Percentiles rank a stretch among this genome's conserved stretches.
Evolutionary conservation across 2,888 invertebrate genomes (phyloP).

Genomic region (Dolichopus griseipennis): DNA sequence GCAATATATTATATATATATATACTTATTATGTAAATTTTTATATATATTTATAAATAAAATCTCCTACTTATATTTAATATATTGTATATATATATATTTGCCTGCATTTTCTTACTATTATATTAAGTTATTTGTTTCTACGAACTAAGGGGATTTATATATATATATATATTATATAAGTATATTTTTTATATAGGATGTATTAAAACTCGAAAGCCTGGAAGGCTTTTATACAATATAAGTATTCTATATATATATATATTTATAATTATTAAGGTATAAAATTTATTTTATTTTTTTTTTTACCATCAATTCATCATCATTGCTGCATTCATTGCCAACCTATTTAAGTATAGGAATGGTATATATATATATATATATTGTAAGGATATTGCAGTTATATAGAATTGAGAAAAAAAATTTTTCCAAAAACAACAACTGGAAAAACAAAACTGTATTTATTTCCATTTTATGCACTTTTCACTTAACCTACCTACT

Average conservation of each 20-base stretch:
- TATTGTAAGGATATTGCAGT: too few relatives aligned
- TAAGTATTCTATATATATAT: too few relatives aligned
- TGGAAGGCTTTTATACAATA: too few relatives aligned
- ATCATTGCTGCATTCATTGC: not conserved
- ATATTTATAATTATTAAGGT: too few relatives aligned
- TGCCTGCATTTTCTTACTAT: too few relatives aligned
- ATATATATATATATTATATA: too few relatives aligned
- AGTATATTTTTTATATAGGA: too few relatives aligned
- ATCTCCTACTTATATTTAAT: too few relatives aligned
- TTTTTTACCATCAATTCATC: not conserved
- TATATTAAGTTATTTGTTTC: not conserved
- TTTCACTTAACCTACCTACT: conserved; percentile 6
- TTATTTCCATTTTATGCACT: conserved; percentile 4
- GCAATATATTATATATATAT: not conserved
- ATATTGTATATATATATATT: not conserved
- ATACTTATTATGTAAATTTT: not conserved
- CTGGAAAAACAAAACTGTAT: not conserved
- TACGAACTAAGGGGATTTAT: too few relatives aligned
- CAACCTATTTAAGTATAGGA: not conserved
- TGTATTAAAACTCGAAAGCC: too few relatives aligned
- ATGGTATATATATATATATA: too few relatives aligned
- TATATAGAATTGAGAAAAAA: not conserved
- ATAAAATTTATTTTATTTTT: too few relatives aligned
- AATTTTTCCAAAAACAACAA: not conserved
- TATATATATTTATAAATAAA: not conserved